Percentiles rank a stretch among this genome's conserved stretches.
These are phyloP conservation scores for Epinephelus fuscoguttatus DNA, from an alignment of 2,113 vertebrate genomes.

Conservation along the genomic window DNA sequence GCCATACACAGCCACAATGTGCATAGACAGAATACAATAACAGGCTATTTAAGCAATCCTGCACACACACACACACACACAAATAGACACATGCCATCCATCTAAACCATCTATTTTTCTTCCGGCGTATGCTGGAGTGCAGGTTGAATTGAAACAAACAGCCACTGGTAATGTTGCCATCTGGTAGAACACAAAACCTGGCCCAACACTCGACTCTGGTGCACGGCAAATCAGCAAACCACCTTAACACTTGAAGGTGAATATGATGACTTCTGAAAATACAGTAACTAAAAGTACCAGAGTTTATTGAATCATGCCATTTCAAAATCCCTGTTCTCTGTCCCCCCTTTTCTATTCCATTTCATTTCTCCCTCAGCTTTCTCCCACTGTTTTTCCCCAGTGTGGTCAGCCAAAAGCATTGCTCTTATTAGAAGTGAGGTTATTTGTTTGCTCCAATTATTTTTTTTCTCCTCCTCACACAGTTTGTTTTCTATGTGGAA, in stretches of 20 bases:
- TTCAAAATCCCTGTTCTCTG: neutral
- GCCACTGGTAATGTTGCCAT: slow-evolving; percentile 42
- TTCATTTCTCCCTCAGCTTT: neutral
- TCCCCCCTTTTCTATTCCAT: neutral
- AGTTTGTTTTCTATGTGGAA: slow-evolving; percentile 56
- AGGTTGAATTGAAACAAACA: slow-evolving; percentile 52
- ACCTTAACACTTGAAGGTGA: neutral
- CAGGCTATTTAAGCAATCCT: neutral
- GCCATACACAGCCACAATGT: slow-evolving; percentile 2
- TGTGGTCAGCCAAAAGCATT: slow-evolving; percentile 27
- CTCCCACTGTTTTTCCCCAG: neutral
- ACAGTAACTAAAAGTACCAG: neutral
- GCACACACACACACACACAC: neutral
- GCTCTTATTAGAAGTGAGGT: slow-evolving; percentile 11
- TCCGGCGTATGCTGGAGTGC: slow-evolving; percentile 27
- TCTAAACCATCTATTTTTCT: slow-evolving; percentile 43
- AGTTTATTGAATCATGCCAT: neutral
- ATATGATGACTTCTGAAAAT: neutral
- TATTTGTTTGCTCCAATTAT: slow-evolving; percentile 56
- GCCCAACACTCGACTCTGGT: slow-evolving; percentile 1
- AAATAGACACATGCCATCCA: slow-evolving; percentile 22
- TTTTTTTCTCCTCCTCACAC: slow-evolving; percentile 6
- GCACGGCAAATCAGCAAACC: slow-evolving; percentile 3
- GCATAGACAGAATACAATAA: neutral
- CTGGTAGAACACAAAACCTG: slow-evolving; percentile 23